phyloP scores from a whole-genome alignment of 2,113 vertebrate species.

The Myotis davidii region DNA sequence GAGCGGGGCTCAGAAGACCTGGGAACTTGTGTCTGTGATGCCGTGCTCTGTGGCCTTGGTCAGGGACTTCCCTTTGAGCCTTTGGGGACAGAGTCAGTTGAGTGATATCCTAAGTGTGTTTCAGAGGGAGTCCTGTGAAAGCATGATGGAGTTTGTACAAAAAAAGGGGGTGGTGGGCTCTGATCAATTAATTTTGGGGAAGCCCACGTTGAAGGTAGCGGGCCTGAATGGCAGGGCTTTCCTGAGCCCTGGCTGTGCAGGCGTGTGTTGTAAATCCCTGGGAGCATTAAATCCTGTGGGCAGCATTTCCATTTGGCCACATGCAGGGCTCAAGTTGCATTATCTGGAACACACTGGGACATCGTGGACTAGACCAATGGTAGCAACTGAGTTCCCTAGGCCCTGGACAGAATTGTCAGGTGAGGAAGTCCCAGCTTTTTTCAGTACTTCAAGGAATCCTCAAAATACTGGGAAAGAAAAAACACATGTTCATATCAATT shows the following conservation, averaged over 20 bases:
- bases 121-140: background rate
- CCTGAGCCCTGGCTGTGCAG: background rate
- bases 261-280: background rate
- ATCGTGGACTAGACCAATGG: background rate
- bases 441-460: background rate
- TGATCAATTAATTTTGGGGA: background rate
- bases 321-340: background rate
- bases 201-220: background rate
- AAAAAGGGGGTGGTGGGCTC: background rate
- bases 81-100: background rate
- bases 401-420: background rate
- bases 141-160: background rate
- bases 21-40: background rate
- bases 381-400: background rate
- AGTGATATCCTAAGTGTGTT: background rate
- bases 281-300: background rate
- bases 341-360: background rate
- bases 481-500: background rate
- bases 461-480: background rate
- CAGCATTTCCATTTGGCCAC: background rate
- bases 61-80: background rate
- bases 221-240: background rate
- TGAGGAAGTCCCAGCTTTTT: background rate
- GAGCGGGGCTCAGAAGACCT: no score
- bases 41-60: background rate